Evolutionary conservation across 2,797 vertebrate species (phyloP).

Genomic region (Poeciliopsis presidionis): DNA sequence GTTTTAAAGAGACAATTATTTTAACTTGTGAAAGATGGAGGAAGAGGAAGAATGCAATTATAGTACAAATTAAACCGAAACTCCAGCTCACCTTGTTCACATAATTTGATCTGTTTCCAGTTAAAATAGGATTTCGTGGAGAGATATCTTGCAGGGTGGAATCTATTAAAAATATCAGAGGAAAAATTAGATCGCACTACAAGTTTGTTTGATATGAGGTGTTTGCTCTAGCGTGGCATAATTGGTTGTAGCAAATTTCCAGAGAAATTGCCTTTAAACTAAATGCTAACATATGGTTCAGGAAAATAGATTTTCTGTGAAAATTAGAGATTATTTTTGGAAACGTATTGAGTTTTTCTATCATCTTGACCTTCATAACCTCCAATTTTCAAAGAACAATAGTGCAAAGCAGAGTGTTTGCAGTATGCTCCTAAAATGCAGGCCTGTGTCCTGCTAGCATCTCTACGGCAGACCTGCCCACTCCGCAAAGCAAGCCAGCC

Average conservation of each 20-base stretch:
- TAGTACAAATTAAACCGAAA: slow-evolving; percentile 45
- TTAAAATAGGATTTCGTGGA: slow-evolving; percentile 47
- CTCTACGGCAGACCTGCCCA: slow-evolving; percentile 43
- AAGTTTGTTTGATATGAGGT: slow-evolving; percentile 19
- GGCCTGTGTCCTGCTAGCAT: slow-evolving; percentile 42
- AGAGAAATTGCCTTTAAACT: slow-evolving; percentile 2
- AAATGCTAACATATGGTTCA: background rate
- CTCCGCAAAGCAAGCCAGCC: slow-evolving; percentile 27
- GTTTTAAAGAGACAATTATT: slow-evolving; percentile 58
- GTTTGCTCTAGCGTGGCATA: background rate
- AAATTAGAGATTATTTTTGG: background rate
- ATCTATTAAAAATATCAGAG: slow-evolving; percentile 24
- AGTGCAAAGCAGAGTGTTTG: background rate
- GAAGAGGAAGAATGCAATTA: slow-evolving; percentile 53
- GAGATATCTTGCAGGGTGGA: slow-evolving; percentile 28
- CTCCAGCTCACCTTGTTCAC: slow-evolving; percentile 43
- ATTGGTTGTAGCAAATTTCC: background rate
- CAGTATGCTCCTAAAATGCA: slow-evolving; percentile 58
- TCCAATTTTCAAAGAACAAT: background rate
- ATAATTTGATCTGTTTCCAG: slow-evolving; percentile 47
- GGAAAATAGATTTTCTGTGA: background rate
- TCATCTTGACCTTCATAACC: background rate
- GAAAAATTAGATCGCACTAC: slow-evolving; percentile 12
- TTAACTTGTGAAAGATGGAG: slow-evolving; percentile 43
- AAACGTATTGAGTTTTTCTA: background rate